Evolutionary conservation across 2,888 invertebrate species (phyloP).

Genomic region (Calameuta idolon): DNA sequence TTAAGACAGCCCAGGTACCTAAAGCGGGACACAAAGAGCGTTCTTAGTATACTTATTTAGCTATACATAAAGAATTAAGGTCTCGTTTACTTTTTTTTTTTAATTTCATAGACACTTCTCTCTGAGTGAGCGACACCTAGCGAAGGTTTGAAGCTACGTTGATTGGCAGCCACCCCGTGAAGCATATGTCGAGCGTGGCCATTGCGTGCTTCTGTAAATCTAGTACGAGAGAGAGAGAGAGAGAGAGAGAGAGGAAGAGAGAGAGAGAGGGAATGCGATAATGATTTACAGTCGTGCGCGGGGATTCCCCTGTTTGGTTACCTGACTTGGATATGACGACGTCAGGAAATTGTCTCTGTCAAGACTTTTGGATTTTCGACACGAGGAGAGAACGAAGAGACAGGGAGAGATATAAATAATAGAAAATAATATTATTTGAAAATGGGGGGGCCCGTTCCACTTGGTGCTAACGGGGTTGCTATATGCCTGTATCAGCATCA

Average conservation of each 20-base stretch:
- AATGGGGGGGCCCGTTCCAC: not conserved
- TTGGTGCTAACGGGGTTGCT: slow-evolving; percentile 44
- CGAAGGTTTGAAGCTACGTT: not conserved
- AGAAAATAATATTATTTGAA: not conserved
- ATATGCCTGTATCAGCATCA: not conserved
- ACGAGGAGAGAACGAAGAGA: not conserved
- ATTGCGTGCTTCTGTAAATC: not conserved
- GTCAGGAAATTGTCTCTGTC: not conserved
- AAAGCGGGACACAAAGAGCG: slow-evolving; percentile 39
- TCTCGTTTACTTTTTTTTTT: slow-evolving; percentile 9
- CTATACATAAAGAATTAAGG: slow-evolving; percentile 42
- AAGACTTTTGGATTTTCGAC: not conserved
- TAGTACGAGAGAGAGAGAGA: not conserved
- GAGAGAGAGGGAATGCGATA: not conserved
- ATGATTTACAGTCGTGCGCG: not conserved
- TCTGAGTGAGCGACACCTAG: not conserved
- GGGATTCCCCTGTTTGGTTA: not conserved
- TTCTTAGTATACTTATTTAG: slow-evolving; percentile 43
- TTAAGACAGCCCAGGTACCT: slow-evolving; percentile 42
- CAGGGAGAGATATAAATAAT: not conserved
- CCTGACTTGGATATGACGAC: not conserved
- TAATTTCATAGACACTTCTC: not conserved
- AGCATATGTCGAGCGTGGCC: slow-evolving; percentile 28
- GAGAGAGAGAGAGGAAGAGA: not conserved
- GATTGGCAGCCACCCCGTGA: slow-evolving; percentile 4